phyloP scores from a whole-genome alignment of 1,140 invertebrate species.

The Trichoplusia ni region DNA sequence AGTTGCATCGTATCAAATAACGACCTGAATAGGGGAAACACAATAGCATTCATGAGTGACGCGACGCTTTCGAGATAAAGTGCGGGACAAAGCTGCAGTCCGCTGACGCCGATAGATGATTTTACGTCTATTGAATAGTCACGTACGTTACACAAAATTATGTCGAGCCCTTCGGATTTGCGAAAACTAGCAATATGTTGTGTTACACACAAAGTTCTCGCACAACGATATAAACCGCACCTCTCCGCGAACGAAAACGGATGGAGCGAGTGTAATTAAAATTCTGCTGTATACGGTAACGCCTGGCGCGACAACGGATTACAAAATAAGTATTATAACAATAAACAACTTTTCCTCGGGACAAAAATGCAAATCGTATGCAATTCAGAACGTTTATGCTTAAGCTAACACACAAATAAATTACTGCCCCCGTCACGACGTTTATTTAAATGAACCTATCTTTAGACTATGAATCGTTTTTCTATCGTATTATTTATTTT shows the following conservation, averaged over 20 bases:
- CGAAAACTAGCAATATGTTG: constrained; percentile 35
- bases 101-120: constrained; percentile 39
- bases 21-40: constrained; percentile 54
- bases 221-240: constrained; percentile 19
- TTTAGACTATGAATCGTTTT: constrained; percentile 27
- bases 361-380: constrained; percentile 57
- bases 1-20: constrained; percentile 41
- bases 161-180: constrained; percentile 33
- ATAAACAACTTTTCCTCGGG: constrained; percentile 36
- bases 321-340: constrained; percentile 39
- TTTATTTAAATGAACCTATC: constrained; percentile 46
- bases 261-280: constrained; percentile 39
- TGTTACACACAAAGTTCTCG: constrained; percentile 10
- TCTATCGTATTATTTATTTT: constrained; percentile 29
- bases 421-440: constrained; percentile 47
- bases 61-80: constrained; percentile 46
- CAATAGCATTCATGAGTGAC: constrained; percentile 53
- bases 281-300: constrained; percentile 36
- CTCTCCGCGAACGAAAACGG: constrained; percentile 25
- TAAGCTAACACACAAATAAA: constrained; percentile 42
- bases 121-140: constrained; percentile 50
- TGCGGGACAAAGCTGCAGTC: constrained; percentile 42
- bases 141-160: constrained; percentile 54
- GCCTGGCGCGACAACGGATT: constrained; percentile 19
- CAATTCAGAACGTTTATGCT: constrained; percentile 42